phyloP scores from a whole-genome alignment of 1,140 invertebrate species.

The Hycleus cichorii region DNA sequence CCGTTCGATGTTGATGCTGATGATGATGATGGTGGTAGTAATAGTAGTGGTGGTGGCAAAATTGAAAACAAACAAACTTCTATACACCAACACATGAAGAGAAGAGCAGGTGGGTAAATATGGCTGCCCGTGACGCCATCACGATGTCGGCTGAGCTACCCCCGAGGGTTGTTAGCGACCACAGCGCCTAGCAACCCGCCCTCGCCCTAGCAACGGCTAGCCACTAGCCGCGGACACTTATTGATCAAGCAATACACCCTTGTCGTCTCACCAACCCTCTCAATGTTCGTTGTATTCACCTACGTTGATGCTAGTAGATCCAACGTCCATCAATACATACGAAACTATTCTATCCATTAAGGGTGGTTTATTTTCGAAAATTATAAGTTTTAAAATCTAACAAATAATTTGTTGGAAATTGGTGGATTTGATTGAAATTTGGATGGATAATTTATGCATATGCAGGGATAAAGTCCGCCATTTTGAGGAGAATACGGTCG shows the following conservation, averaged over 20 bases:
- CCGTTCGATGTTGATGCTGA: too few relatives aligned
- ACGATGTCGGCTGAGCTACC: slow-evolving; percentile 35
- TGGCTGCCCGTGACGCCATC: slow-evolving; percentile 42
- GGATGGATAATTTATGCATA: not conserved
- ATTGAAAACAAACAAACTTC: slow-evolving; percentile 42
- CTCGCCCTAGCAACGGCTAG: slow-evolving; percentile 44
- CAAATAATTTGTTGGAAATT: too few relatives aligned
- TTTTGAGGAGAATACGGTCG: slow-evolving; percentile 15
- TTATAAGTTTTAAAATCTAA: too few relatives aligned
- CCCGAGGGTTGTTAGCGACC: slow-evolving; percentile 44
- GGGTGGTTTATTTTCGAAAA: too few relatives aligned
- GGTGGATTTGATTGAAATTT: too few relatives aligned
- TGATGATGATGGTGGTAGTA: too few relatives aligned
- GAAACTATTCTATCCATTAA: too few relatives aligned
- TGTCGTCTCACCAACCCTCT: slow-evolving; percentile 11
- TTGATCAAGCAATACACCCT: slow-evolving; percentile 36
- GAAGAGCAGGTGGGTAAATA: slow-evolving; percentile 40
- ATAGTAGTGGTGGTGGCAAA: slow-evolving; percentile 24
- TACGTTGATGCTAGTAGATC: slow-evolving; percentile 30
- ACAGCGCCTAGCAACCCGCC: slow-evolving; percentile 44
- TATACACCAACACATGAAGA: slow-evolving; percentile 24
- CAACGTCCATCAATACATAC: slow-evolving; percentile 31
- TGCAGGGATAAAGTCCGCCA: slow-evolving; percentile 17
- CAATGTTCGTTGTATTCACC: slow-evolving; percentile 4
- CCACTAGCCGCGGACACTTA: slow-evolving; percentile 45